These are phyloP conservation scores for Oreocharis arfaki DNA, from an alignment of 2,113 vertebrate genomes.

Conservation along the genomic window DNA sequence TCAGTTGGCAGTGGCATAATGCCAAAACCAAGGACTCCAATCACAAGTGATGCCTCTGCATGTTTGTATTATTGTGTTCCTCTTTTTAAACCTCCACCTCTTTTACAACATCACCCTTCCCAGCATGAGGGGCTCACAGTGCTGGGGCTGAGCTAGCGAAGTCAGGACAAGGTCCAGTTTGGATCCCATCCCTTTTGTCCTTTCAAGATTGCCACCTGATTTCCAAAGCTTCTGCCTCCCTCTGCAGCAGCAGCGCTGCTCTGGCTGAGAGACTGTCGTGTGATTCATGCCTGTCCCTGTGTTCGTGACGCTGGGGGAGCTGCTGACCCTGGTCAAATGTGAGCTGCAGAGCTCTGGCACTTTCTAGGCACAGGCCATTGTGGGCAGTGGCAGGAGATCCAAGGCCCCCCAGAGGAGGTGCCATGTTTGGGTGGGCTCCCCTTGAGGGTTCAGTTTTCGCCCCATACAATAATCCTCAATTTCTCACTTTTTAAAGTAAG, in stretches of 20 bases:
- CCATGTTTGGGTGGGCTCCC: accelerated
- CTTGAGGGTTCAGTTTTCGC: background rate
- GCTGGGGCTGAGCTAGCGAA: background rate
- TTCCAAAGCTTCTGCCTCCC: background rate
- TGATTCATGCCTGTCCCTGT: background rate
- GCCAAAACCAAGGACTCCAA: background rate
- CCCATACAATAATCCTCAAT: background rate
- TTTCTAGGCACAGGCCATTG: background rate
- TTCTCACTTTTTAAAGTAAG: background rate
- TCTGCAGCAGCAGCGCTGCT: background rate
- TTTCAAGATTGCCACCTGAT: background rate
- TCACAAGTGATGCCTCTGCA: background rate
- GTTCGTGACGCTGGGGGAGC: background rate
- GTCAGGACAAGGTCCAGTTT: background rate
- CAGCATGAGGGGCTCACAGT: background rate
- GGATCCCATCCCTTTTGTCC: background rate
- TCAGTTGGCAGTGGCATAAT: background rate
- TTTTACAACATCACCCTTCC: background rate
- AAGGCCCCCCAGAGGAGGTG: background rate
- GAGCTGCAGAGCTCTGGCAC: background rate
- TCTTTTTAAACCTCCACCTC: background rate
- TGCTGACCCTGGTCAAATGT: background rate
- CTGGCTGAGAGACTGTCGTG: accelerated
- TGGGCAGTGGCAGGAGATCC: background rate
- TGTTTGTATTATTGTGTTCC: background rate